These are phyloP conservation scores for Phalacrocorax aristotelis DNA, from an alignment of 2,113 vertebrate genomes.

Conservation along the genomic window DNA sequence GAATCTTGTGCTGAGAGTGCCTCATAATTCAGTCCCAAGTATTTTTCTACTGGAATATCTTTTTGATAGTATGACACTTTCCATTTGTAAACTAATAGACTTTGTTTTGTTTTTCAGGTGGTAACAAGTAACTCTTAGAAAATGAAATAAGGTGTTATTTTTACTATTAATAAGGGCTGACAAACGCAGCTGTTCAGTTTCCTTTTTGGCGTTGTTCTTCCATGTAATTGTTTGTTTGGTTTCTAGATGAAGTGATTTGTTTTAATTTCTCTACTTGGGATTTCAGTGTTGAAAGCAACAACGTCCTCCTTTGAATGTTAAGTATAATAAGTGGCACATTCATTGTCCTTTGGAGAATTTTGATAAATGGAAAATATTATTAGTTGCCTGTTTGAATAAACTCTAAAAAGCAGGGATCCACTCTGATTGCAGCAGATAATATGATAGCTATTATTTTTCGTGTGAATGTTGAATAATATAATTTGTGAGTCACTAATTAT, in stretches of 20 bases:
- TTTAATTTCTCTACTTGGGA: constrained; percentile 35
- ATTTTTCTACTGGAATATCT: neutral
- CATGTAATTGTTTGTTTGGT: constrained; percentile 48
- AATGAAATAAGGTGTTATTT: constrained; percentile 27
- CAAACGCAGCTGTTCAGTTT: constrained; percentile 16
- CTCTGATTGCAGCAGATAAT: neutral
- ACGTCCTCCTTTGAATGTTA: constrained; percentile 10
- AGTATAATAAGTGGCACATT: neutral
- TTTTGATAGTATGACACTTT: neutral
- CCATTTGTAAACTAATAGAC: neutral
- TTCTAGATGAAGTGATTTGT: constrained; percentile 49
- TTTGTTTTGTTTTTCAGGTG: constrained; percentile 31
- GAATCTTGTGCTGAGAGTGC: neutral
- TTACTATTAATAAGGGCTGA: constrained; percentile 29
- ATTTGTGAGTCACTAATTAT: constrained; percentile 28
- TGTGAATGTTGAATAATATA: neutral
- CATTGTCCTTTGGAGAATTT: constrained; percentile 9
- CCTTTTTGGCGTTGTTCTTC: constrained; percentile 7
- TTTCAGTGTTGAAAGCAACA: constrained; percentile 10
- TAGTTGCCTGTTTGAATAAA: constrained; percentile 28
- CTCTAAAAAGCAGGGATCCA: neutral
- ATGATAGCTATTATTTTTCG: constrained; percentile 35
- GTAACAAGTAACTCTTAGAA: neutral
- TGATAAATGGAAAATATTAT: constrained; percentile 23
- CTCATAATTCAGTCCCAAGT: neutral